Conservation (phyloP, 2,888 invertebrate genomes). For the Pseudococcus viburni region DNA sequence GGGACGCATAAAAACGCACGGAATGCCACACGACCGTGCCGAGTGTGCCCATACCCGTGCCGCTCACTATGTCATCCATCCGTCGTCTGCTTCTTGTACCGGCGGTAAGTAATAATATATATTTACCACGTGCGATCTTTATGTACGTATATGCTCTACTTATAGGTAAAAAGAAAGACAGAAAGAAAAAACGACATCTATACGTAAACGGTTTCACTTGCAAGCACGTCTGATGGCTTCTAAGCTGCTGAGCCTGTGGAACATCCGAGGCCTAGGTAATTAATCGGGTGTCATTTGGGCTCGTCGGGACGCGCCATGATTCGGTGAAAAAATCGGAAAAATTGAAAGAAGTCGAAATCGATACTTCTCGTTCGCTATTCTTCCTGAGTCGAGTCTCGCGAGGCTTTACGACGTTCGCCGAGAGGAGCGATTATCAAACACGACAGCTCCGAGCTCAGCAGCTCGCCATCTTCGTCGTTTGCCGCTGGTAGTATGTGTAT, state of each 20-base stretch:
- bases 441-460: background rate
- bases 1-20: background rate
- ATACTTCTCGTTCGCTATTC: background rate
- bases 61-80: conserved; percentile 41
- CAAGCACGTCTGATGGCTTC: background rate
- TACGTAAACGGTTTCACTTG: conserved; percentile 42
- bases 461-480: background rate
- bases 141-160: conserved; percentile 47
- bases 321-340: background rate
- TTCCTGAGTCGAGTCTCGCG: background rate
- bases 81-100: no score
- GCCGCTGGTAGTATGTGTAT: background rate
- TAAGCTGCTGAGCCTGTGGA: background rate
- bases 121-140: conserved; percentile 54
- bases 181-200: conserved; percentile 21
- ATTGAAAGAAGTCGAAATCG: background rate
- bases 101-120: conserved; percentile 1
- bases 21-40: background rate
- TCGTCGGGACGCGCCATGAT: background rate
- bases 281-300: background rate
- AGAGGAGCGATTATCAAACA: background rate
- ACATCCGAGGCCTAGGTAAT: background rate
- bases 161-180: background rate
- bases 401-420: background rate
- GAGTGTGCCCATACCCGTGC: background rate